These are phyloP conservation scores for Paralichthys olivaceus DNA, from an alignment of 2,113 vertebrate species.

Conservation along the genomic window DNA sequence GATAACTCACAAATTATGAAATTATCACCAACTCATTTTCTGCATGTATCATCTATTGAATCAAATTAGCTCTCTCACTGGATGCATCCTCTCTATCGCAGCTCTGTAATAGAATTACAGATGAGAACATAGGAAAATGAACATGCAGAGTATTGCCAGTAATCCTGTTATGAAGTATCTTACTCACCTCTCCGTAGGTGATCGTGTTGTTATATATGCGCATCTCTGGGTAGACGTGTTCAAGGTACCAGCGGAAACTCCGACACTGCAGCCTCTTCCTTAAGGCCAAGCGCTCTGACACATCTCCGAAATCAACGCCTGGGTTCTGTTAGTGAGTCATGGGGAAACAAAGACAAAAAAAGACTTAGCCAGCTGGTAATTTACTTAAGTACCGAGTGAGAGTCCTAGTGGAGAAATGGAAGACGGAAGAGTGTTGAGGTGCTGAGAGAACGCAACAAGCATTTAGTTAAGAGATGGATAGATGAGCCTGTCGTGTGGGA, in stretches of 20 bases:
- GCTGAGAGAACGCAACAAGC: slow-evolving; percentile 34
- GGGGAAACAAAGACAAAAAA: slow-evolving; percentile 16
- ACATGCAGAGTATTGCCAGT: background rate
- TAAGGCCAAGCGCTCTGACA: slow-evolving; percentile 92
- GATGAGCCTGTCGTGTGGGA: slow-evolving; percentile 59
- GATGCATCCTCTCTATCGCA: slow-evolving; percentile 22
- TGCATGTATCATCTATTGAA: slow-evolving; percentile 25
- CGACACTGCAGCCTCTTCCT: slow-evolving; percentile 92
- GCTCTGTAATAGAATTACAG: slow-evolving; percentile 27
- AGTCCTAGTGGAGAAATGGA: slow-evolving; percentile 22
- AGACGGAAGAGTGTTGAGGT: slow-evolving; percentile 6
- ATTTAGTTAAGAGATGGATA: slow-evolving; percentile 57
- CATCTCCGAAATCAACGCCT: slow-evolving; percentile 96
- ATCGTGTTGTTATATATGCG: slow-evolving; percentile 97
- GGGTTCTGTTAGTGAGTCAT: slow-evolving; percentile 86
- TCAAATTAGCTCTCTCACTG: slow-evolving; percentile 5
- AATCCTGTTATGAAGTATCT: slow-evolving; percentile 12
- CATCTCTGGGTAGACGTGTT: slow-evolving; percentile 98
- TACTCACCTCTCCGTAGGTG: slow-evolving; percentile 95
- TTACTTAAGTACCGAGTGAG: background rate
- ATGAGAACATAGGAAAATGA: background rate
- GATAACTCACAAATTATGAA: slow-evolving; percentile 14
- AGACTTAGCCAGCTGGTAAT: slow-evolving; percentile 13
- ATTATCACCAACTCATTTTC: slow-evolving; percentile 13
- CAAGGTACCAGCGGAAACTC: slow-evolving; percentile 97